Percentiles rank a stretch among this genome's conserved stretches.
phyloP scores from a whole-genome alignment of 2,888 invertebrate genomes.

The Trachelus stipa region DNA sequence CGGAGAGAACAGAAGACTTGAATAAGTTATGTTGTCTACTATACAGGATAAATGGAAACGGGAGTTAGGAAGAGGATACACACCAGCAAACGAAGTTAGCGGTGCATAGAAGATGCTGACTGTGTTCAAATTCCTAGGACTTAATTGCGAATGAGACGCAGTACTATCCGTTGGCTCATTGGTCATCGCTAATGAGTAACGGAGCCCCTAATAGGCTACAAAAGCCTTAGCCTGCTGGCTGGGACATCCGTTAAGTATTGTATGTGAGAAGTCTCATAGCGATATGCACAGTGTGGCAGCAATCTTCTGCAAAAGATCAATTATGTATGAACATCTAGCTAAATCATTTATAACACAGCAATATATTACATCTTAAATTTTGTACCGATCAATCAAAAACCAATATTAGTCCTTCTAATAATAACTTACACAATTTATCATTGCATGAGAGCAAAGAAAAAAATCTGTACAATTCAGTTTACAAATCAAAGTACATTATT shows the following conservation, averaged over 20 bases:
- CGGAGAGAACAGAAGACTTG: neutral
- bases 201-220: constrained; percentile 15
- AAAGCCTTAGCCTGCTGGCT: constrained; percentile 18
- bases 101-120: constrained; percentile 49
- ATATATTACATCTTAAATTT: too few relatives aligned
- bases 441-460: too few relatives aligned
- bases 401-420: neutral
- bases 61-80: constrained; percentile 19
- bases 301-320: neutral
- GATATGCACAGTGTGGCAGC: neutral
- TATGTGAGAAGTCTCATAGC: constrained; percentile 4
- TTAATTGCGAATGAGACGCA: constrained; percentile 32
- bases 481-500: too few relatives aligned
- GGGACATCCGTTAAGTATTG: constrained; percentile 15
- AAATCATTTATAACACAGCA: too few relatives aligned
- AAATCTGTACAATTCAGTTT: too few relatives aligned
- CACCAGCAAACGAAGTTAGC: constrained; percentile 55
- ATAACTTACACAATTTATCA: too few relatives aligned
- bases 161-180: constrained; percentile 28
- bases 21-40: neutral
- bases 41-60: neutral
- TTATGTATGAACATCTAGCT: neutral
- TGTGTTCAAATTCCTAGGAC: constrained; percentile 36
- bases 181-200: constrained; percentile 32
- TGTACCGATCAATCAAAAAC: neutral